Evolutionary conservation across 2,113 vertebrate species (phyloP).

Genomic region (Semnornis frantzii): DNA sequence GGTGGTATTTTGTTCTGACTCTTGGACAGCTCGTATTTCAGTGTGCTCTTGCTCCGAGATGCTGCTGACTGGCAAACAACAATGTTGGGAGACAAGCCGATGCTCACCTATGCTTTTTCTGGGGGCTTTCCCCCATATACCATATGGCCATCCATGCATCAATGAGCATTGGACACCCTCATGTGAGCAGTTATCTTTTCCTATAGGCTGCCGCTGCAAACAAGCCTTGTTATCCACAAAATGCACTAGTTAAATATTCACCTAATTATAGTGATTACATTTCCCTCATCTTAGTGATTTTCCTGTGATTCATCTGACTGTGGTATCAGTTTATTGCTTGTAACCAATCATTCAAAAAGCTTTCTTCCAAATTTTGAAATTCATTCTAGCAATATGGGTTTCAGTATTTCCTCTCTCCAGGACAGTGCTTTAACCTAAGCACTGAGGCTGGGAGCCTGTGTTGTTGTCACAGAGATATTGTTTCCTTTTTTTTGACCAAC

Average conservation of each 20-base stretch:
- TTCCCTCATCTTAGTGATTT: constrained; percentile 58
- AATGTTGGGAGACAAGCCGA: neutral
- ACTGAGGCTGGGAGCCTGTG: neutral
- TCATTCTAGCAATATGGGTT: neutral
- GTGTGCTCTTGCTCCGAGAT: neutral
- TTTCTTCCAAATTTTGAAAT: neutral
- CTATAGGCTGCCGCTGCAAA: constrained; percentile 42
- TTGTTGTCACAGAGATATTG: neutral
- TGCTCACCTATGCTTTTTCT: neutral
- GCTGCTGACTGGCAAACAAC: neutral
- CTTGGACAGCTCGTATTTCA: fast-evolving
- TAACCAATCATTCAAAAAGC: neutral
- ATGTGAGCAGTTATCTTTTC: neutral
- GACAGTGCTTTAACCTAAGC: neutral
- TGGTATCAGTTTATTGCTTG: constrained; percentile 50
- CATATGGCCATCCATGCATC: neutral
- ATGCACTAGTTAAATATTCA: constrained; percentile 59
- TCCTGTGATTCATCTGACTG: constrained; percentile 29
- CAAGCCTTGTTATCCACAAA: constrained; percentile 44
- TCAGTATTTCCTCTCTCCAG: neutral
- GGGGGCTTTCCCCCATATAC: neutral
- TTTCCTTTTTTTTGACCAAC: neutral
- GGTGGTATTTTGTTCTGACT: neutral
- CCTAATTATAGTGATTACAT: constrained; percentile 69
- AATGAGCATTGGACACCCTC: neutral